Percentiles rank a stretch among this genome's conserved stretches.
Conservation (phyloP, 2,888 invertebrate species). For the Thera britannica region DNA sequence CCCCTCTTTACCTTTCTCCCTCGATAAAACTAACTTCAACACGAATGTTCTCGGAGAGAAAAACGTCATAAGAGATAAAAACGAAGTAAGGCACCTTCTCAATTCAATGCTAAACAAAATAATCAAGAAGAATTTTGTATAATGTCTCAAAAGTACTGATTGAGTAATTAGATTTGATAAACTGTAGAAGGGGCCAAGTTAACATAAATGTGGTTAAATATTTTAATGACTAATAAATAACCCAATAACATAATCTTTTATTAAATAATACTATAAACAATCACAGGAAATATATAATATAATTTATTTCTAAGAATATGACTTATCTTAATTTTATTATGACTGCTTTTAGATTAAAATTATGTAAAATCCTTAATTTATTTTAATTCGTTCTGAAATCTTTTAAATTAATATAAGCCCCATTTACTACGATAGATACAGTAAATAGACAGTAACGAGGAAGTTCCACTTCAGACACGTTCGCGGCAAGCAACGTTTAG, state of each 20-base stretch:
- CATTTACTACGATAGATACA: not conserved
- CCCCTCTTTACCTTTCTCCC: slow-evolving; percentile 6
- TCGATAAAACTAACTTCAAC: slow-evolving; percentile 14
- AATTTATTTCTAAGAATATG: slow-evolving; percentile 48
- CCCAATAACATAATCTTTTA: slow-evolving; percentile 57
- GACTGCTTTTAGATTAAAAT: slow-evolving; percentile 49
- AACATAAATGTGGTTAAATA: slow-evolving; percentile 55
- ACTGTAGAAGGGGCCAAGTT: slow-evolving; percentile 27
- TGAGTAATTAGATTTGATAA: slow-evolving; percentile 15
- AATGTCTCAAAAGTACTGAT: not conserved
- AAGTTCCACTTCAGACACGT: not conserved
- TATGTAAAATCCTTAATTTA: slow-evolving; percentile 46
- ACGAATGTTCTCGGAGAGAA: slow-evolving; percentile 3
- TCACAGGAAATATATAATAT: slow-evolving; percentile 74
- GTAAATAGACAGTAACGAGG: slow-evolving; percentile 49
- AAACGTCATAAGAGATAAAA: slow-evolving; percentile 1
- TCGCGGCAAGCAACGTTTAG: no score
- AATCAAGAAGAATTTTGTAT: not conserved
- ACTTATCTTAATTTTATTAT: slow-evolving; percentile 60
- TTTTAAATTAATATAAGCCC: slow-evolving; percentile 54
- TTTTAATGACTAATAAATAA: slow-evolving; percentile 53
- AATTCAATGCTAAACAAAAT: slow-evolving; percentile 2
- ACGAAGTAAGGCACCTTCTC: slow-evolving; percentile 9
- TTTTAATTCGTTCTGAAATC: slow-evolving; percentile 49
- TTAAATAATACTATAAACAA: slow-evolving; percentile 71